Conservation (phyloP, 2,888 invertebrate genomes). For the Papilio demoleus region DNA sequence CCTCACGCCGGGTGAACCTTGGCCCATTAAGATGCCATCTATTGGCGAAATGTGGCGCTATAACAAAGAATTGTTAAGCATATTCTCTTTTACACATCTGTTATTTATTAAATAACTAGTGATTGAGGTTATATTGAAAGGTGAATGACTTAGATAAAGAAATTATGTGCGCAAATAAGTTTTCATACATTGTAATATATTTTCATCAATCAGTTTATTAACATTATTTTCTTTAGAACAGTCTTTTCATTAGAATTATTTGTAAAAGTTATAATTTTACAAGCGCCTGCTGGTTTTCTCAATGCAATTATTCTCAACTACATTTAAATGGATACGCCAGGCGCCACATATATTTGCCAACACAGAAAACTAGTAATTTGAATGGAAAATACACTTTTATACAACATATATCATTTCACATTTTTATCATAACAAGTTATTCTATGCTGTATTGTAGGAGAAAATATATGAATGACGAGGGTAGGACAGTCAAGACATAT, state of each 20-base stretch:
- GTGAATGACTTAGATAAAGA: neutral
- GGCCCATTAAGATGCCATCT: constrained; percentile 15
- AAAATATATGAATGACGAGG: constrained; percentile 35
- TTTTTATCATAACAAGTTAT: constrained; percentile 16
- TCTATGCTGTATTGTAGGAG: neutral
- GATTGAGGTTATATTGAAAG: neutral
- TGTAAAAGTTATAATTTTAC: neutral
- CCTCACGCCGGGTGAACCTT: constrained; percentile 25
- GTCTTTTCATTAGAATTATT: neutral
- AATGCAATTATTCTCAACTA: neutral
- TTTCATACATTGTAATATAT: too few relatives aligned
- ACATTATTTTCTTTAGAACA: too few relatives aligned
- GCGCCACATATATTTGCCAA: neutral
- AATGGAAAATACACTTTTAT: neutral
- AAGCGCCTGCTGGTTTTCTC: neutral
- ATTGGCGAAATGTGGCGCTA: neutral
- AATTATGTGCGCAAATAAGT: neutral
- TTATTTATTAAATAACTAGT: neutral
- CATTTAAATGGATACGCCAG: neutral
- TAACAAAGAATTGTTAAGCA: constrained; percentile 19
- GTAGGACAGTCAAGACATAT: constrained; percentile 32
- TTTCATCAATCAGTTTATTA: too few relatives aligned
- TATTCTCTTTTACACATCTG: neutral
- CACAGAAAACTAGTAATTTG: neutral
- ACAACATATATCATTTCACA: constrained; percentile 5